These are phyloP conservation scores for Apoda limacodes DNA, from an alignment of 2,888 invertebrate species.

Conservation along the genomic window DNA sequence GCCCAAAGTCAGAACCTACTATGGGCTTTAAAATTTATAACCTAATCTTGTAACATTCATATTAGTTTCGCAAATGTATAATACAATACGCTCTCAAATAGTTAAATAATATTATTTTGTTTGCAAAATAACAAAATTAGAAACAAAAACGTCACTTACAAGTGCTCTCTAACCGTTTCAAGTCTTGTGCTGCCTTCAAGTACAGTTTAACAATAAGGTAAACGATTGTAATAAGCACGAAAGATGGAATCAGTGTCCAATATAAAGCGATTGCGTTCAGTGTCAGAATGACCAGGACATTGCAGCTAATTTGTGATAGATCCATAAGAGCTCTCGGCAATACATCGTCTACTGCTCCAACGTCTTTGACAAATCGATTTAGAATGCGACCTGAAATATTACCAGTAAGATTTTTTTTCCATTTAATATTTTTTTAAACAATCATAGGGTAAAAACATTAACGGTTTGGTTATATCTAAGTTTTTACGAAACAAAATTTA, in stretches of 20 bases:
- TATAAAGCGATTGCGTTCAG: slow-evolving; percentile 51
- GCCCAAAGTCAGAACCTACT: too few relatives aligned
- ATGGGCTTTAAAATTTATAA: too few relatives aligned
- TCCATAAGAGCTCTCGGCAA: slow-evolving; percentile 76
- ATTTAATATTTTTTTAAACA: too few relatives aligned
- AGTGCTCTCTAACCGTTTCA: slow-evolving; percentile 79
- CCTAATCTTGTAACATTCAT: too few relatives aligned
- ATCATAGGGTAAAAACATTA: too few relatives aligned
- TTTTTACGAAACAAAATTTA: too few relatives aligned
- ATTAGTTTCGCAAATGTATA: too few relatives aligned
- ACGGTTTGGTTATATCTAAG: too few relatives aligned
- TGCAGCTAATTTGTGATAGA: slow-evolving; percentile 66
- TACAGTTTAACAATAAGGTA: slow-evolving; percentile 74
- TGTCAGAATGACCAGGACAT: slow-evolving; percentile 40
- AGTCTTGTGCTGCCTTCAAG: slow-evolving; percentile 78
- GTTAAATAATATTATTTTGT: too few relatives aligned
- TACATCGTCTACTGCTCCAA: slow-evolving; percentile 82
- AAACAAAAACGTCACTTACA: too few relatives aligned
- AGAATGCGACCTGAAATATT: slow-evolving; percentile 67
- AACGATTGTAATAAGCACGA: slow-evolving; percentile 65
- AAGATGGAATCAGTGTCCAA: slow-evolving; percentile 52
- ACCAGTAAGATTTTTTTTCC: slow-evolving; percentile 3
- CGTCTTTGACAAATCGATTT: slow-evolving; percentile 86
- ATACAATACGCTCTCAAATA: too few relatives aligned
- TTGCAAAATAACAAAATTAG: too few relatives aligned